Evolutionary conservation across 1,140 invertebrate genomes (phyloP).

Genomic region (Scylla paramamosain): DNA sequence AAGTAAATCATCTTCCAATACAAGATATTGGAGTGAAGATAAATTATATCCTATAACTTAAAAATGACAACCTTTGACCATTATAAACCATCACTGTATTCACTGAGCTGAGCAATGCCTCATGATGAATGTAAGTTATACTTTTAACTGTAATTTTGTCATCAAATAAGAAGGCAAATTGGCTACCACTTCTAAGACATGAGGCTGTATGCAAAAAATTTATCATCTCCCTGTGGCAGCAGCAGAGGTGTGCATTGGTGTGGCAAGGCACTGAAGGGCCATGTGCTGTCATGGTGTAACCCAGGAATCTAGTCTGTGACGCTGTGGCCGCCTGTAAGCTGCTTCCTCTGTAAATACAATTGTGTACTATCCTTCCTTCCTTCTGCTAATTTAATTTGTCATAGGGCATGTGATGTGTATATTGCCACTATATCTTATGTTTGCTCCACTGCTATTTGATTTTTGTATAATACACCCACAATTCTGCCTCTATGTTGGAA

Average conservation of each 20-base stretch:
- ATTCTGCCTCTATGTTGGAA: slow-evolving; percentile 46
- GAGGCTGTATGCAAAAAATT: slow-evolving; percentile 6
- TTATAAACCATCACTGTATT: too few relatives aligned
- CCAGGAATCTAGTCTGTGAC: slow-evolving; percentile 72
- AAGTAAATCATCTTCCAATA: too few relatives aligned
- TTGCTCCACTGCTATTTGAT: slow-evolving; percentile 47
- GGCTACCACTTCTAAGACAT: not conserved
- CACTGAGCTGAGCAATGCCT: too few relatives aligned
- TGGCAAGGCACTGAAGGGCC: slow-evolving; percentile 9
- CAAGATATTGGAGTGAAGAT: too few relatives aligned
- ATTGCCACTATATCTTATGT: slow-evolving; percentile 56
- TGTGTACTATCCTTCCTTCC: slow-evolving; percentile 32
- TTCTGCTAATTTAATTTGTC: slow-evolving; percentile 62
- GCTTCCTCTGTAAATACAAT: slow-evolving; percentile 67
- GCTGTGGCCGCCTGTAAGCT: slow-evolving; percentile 62
- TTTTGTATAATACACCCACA: slow-evolving; percentile 51
- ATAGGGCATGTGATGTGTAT: slow-evolving; percentile 73
- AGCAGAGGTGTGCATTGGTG: slow-evolving; percentile 21
- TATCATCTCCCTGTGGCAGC: not conserved
- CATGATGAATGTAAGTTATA: too few relatives aligned
- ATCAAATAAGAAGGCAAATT: not conserved
- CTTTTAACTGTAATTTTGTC: too few relatives aligned
- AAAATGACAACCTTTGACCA: too few relatives aligned
- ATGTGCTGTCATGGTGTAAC: slow-evolving; percentile 62
- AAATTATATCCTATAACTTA: too few relatives aligned